Conservation (phyloP, 2,888 invertebrate genomes). For the Dasypogon diadema region DNA sequence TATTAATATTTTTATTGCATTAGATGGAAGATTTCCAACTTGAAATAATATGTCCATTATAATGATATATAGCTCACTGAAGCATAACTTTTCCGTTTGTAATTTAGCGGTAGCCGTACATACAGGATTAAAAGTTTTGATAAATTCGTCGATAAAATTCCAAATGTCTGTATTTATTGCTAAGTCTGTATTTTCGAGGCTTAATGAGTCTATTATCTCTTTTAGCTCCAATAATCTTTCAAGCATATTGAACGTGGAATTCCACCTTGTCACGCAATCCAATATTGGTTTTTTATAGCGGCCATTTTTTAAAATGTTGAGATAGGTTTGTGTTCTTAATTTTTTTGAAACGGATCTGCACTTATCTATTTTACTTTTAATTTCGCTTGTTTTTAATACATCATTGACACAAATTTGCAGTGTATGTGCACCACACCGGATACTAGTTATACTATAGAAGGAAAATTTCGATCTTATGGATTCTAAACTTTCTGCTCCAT, state of each 20-base stretch:
- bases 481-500: conserved; percentile 52
- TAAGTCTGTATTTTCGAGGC: conserved; percentile 46
- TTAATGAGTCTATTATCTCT: conserved; percentile 52
- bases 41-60: conserved; percentile 54
- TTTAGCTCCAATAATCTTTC: conserved; percentile 50
- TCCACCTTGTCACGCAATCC: not conserved
- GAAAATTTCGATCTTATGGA: conserved; percentile 45
- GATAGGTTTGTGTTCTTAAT: conserved; percentile 36
- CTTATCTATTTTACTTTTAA: conserved; percentile 50
- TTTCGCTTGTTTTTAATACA: conserved; percentile 34
- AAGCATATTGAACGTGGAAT: conserved; percentile 44
- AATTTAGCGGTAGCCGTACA: conserved; percentile 53
- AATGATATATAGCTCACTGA: conserved; percentile 55
- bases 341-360: conserved; percentile 49
- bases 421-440: conserved; percentile 51
- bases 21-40: conserved; percentile 44
- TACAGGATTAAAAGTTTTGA: conserved; percentile 50
- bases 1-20: no score
- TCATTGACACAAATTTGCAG: conserved; percentile 55
- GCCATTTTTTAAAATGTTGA: conserved; percentile 49
- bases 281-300: conserved; percentile 44
- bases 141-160: conserved; percentile 53
- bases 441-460: conserved; percentile 39
- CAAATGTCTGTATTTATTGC: conserved; percentile 49
- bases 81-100: conserved; percentile 54